These are phyloP conservation scores for Odiellus spinosus DNA, from an alignment of 2,888 invertebrate species.

Conservation along the genomic window DNA sequence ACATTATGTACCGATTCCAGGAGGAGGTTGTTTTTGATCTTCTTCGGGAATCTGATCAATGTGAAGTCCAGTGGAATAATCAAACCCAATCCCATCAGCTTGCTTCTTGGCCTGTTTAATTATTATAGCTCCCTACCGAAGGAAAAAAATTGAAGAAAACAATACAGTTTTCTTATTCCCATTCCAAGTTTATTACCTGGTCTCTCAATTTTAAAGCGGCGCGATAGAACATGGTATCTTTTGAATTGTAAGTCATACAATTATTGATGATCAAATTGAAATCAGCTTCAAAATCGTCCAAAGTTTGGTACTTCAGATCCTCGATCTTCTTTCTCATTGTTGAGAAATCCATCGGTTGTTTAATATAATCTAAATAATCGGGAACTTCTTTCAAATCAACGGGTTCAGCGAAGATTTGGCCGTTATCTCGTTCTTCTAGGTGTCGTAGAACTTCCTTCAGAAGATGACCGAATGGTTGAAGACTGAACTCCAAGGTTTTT, in stretches of 20 bases:
- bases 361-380: conserved; percentile 71
- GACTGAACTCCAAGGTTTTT: conserved; percentile 47
- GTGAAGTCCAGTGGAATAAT: conserved; percentile 32
- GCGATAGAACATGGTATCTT: conserved; percentile 84
- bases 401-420: conserved; percentile 80
- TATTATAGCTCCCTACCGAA: conserved; percentile 48
- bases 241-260: conserved; percentile 85
- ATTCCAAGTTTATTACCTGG: conserved; percentile 31
- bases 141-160: not conserved
- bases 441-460: conserved; percentile 58
- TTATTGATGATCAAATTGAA: conserved; percentile 92
- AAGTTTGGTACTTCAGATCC: conserved; percentile 35
- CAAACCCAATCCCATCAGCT: conserved; percentile 45
- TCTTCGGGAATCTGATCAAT: conserved; percentile 3
- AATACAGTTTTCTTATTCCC: not conserved
- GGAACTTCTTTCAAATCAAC: conserved; percentile 56
- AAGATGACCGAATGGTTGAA: conserved; percentile 66
- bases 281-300: conserved; percentile 69
- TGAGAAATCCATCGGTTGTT: conserved; percentile 72
- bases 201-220: conserved; percentile 79
- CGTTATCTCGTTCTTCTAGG: conserved; percentile 59
- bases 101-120: conserved; percentile 64
- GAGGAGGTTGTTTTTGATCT: too few species aligned
- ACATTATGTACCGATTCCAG: too few species aligned
- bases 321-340: conserved; percentile 54